phyloP scores from a whole-genome alignment of 2,797 vertebrate genomes.

The Cyprinodon diabolis region DNA sequence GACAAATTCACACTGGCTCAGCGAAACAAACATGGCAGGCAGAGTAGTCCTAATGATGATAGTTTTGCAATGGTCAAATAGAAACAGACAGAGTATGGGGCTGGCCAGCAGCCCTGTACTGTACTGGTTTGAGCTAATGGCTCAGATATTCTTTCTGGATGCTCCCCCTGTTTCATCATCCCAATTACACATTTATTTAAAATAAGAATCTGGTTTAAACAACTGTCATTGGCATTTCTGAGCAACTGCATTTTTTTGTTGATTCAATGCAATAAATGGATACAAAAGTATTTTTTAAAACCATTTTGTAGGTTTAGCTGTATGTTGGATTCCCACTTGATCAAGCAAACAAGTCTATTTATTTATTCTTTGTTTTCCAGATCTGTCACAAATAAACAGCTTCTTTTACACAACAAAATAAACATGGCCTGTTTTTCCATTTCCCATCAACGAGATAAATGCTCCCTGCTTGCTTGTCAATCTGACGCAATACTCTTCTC shows the following conservation, averaged over 20 bases:
- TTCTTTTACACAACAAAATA: conserved; percentile 13
- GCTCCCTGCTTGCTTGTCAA: conserved; percentile 31
- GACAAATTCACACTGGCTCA: too few relatives aligned
- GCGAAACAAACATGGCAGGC: too few relatives aligned
- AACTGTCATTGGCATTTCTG: background rate
- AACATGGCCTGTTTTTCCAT: conserved; percentile 23
- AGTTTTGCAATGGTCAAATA: too few relatives aligned
- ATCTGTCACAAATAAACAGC: conserved; percentile 32
- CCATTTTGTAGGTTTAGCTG: conserved; percentile 4
- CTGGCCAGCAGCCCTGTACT: too few relatives aligned
- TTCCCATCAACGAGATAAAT: conserved; percentile 38
- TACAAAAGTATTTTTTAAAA: conserved; percentile 7
- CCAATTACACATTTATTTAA: background rate
- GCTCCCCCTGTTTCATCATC: background rate
- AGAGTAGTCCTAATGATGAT: too few relatives aligned
- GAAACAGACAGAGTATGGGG: too few relatives aligned
- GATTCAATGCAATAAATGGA: background rate
- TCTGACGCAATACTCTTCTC: conserved; percentile 19
- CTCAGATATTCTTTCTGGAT: too few relatives aligned
- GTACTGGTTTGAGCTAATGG: too few relatives aligned
- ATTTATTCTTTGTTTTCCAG: conserved; percentile 10
- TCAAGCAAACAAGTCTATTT: conserved; percentile 27
- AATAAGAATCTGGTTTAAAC: background rate
- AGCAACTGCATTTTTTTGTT: background rate
- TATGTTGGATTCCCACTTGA: conserved; percentile 18